Conservation (phyloP, 2,113 vertebrate genomes). For the Bujurquina vittata region DNA sequence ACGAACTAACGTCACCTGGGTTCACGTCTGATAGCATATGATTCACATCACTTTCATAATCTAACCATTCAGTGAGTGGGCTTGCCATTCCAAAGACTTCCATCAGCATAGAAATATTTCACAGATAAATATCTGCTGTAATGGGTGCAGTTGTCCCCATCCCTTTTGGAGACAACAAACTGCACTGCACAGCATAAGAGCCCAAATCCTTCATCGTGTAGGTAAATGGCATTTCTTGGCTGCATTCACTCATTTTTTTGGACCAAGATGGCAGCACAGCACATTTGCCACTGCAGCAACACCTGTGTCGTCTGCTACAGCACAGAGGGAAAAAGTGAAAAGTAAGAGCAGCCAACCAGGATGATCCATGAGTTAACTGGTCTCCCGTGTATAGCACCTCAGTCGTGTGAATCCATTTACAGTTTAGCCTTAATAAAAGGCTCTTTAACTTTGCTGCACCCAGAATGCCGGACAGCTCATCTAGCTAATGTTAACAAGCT, state of each 20-base stretch:
- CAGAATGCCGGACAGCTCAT: constrained; percentile 40
- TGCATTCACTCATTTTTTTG: background rate
- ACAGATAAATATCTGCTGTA: background rate
- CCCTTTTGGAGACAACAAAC: too few relatives aligned
- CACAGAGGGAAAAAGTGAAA: background rate
- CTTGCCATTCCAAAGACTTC: background rate
- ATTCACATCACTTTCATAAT: background rate
- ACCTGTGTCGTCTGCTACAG: background rate
- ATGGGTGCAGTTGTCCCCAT: too few relatives aligned
- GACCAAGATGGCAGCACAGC: background rate
- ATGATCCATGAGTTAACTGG: constrained; percentile 19
- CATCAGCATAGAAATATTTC: background rate
- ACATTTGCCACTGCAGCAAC: background rate
- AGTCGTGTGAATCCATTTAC: constrained; percentile 37
- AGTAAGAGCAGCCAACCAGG: background rate
- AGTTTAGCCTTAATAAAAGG: constrained; percentile 57
- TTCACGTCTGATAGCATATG: background rate
- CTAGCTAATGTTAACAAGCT: constrained; percentile 52
- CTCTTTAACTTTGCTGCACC: constrained; percentile 34
- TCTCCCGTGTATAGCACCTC: background rate
- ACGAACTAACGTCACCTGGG: background rate
- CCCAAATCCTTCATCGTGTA: background rate
- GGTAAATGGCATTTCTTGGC: background rate
- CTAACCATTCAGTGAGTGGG: background rate
- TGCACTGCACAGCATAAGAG: too few relatives aligned